Evolutionary conservation across 2,113 vertebrate genomes (phyloP).

Genomic region (Campylorhamphus procurvoides): DNA sequence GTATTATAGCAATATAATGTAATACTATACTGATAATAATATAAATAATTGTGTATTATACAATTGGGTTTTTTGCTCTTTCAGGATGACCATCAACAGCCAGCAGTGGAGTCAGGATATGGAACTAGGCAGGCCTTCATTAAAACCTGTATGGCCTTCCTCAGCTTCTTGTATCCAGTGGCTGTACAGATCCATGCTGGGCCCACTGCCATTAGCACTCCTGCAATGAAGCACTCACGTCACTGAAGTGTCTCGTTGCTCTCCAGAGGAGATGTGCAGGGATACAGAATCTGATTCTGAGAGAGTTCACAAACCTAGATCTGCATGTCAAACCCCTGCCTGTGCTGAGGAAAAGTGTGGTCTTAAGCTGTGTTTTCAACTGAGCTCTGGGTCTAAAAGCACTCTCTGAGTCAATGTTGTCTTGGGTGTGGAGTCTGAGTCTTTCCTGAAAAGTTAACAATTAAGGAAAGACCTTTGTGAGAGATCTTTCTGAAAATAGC

Average conservation of each 20-base stretch:
- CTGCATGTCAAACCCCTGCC: neutral
- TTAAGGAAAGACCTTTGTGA: neutral
- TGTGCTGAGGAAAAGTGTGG: rapidly evolving
- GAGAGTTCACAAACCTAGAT: neutral
- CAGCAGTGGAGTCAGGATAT: neutral
- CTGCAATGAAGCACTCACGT: rapidly evolving
- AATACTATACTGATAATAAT: neutral
- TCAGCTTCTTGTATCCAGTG: neutral
- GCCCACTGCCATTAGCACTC: neutral
- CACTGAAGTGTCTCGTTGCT: neutral
- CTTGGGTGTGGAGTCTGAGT: no score
- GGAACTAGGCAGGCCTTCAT: neutral
- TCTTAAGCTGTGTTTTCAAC: neutral
- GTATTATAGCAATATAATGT: neutral
- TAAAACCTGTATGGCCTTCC: neutral
- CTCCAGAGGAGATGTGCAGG: neutral
- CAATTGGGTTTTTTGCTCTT: neutral
- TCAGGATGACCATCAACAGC: neutral
- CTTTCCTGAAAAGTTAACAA: neutral
- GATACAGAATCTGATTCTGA: neutral
- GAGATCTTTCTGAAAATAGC: neutral
- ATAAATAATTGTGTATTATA: neutral
- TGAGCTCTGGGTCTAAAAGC: neutral
- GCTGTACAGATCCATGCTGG: rapidly evolving
- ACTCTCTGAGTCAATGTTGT: neutral